phyloP scores from a whole-genome alignment of 2,888 invertebrate genomes.

The Heliconius sara region DNA sequence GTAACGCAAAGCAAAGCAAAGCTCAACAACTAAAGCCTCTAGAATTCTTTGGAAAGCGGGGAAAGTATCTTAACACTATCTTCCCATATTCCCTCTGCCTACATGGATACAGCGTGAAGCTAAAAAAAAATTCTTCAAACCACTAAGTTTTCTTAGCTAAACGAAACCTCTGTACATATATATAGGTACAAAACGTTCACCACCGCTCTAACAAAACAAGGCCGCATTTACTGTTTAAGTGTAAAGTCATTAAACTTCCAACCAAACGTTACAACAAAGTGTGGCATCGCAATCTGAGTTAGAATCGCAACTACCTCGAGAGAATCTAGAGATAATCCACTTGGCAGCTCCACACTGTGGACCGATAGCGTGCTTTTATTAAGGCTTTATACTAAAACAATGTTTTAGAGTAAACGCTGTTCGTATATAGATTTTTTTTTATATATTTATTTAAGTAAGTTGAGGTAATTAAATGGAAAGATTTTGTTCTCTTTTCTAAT shows the following conservation, averaged over 20 bases:
- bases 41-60: no score
- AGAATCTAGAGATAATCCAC: conserved; percentile 43
- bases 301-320: conserved; percentile 34
- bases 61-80: no score
- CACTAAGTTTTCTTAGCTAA: background rate
- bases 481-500: no score
- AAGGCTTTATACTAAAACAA: conserved; percentile 3
- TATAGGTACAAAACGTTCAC: background rate
- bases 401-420: background rate
- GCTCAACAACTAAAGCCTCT: no score
- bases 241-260: conserved; percentile 46
- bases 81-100: no score
- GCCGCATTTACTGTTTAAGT: conserved; percentile 29
- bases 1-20: no score
- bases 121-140: no score
- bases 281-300: conserved; percentile 37
- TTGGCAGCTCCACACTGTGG: conserved; percentile 42
- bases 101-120: no score
- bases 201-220: background rate
- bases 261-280: conserved; percentile 39
- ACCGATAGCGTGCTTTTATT: conserved; percentile 46
- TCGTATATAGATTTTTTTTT: no score
- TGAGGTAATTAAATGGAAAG: no score
- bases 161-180: background rate
- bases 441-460: no score